These are phyloP conservation scores for Drosophila atripex DNA, from an alignment of 2,888 invertebrate species.

Conservation along the genomic window DNA sequence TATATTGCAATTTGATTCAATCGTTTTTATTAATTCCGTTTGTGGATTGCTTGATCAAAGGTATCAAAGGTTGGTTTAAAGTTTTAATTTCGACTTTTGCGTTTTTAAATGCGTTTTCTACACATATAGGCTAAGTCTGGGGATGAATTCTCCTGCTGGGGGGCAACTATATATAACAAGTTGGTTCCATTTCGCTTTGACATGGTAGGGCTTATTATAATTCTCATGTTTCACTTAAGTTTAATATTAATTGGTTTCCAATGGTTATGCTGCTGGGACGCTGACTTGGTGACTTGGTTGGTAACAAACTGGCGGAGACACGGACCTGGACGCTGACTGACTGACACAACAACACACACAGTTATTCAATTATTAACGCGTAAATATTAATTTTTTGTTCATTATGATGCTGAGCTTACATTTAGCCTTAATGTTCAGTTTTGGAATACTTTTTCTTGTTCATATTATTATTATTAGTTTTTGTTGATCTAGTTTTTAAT, in stretches of 20 bases:
- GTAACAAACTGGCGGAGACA: conserved; percentile 59
- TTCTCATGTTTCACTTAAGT: conserved; percentile 56
- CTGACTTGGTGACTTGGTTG: conserved; percentile 59
- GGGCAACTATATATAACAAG: conserved; percentile 61
- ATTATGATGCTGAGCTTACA: conserved; percentile 67
- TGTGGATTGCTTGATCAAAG: conserved; percentile 36
- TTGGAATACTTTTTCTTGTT: conserved; percentile 63
- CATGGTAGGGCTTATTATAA: conserved; percentile 47
- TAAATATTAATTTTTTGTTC: conserved; percentile 74
- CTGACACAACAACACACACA: conserved; percentile 59
- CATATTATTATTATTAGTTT: conserved; percentile 30
- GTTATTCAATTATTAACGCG: conserved; percentile 59
- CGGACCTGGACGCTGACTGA: conserved; percentile 54
- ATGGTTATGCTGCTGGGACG: conserved; percentile 45
- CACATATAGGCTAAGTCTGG: conserved; percentile 66
- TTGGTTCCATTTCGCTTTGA: conserved; percentile 38
- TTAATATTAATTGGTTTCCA: conserved; percentile 55
- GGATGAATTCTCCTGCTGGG: conserved; percentile 59
- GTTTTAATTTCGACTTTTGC: conserved; percentile 36
- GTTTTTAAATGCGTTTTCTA: conserved; percentile 56
- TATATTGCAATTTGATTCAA: conserved; percentile 63
- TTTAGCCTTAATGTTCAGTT: conserved; percentile 57
- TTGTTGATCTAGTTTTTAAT: conserved; percentile 44
- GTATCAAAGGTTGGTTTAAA: conserved; percentile 64
- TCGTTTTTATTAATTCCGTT: conserved; percentile 45